These are phyloP conservation scores for Lasioglossum villosulum DNA, from an alignment of 2,888 invertebrate genomes.

Conservation along the genomic window DNA sequence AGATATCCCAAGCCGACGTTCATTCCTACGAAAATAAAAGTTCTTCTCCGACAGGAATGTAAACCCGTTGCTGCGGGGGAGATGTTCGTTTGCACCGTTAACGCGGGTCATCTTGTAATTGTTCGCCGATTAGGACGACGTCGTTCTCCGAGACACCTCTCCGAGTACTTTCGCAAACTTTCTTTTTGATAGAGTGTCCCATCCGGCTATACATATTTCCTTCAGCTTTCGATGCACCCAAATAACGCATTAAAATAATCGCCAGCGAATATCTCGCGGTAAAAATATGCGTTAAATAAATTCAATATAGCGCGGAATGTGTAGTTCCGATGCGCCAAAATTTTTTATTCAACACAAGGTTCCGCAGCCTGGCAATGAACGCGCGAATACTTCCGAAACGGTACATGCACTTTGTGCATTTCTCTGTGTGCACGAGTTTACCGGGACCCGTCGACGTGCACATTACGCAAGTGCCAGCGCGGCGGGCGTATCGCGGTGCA, in stretches of 20 bases:
- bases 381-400: background rate
- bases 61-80: background rate
- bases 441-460: background rate
- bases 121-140: background rate
- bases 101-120: constrained; percentile 15
- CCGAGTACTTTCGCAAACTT: background rate
- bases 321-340: no score
- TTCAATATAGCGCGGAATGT: background rate
- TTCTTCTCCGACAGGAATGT: background rate
- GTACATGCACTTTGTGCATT: background rate
- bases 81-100: background rate
- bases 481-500: background rate
- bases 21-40: constrained; percentile 23
- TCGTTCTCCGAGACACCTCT: background rate
- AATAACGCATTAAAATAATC: background rate
- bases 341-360: background rate
- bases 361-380: background rate
- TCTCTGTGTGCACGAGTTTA: background rate
- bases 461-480: background rate
- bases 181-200: background rate
- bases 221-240: background rate
- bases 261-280: background rate
- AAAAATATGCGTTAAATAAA: background rate
- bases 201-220: no score
- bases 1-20: background rate